Percentiles rank a stretch among this genome's conserved stretches.
Evolutionary conservation across 1,140 invertebrate genomes (phyloP).

Genomic region (Calliopsis andreniformis): DNA sequence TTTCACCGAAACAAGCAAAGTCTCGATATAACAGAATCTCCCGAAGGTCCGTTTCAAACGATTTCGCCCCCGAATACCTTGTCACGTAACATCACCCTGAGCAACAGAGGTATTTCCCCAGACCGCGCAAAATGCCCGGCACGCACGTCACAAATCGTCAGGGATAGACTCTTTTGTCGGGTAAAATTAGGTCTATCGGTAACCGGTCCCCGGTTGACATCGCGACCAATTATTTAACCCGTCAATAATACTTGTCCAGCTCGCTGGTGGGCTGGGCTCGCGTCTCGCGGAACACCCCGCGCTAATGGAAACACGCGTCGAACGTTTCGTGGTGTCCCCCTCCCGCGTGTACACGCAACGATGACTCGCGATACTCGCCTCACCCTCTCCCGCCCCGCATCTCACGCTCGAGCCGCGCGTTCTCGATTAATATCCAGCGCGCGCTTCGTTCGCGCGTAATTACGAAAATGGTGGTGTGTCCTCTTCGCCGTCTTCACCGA

Average conservation of each 20-base stretch:
- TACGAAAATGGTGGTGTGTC: constrained; percentile 47
- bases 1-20: no score
- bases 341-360: background rate
- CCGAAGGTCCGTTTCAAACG: no score
- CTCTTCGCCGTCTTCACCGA: constrained; percentile 40
- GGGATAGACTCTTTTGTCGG: background rate
- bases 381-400: background rate
- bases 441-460: constrained; percentile 40
- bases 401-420: background rate
- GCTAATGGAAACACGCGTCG: background rate
- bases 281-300: background rate
- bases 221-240: background rate
- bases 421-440: constrained; percentile 49
- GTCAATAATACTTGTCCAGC: constrained; percentile 1
- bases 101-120: no score
- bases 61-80: no score
- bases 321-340: background rate
- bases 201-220: background rate
- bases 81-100: no score
- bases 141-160: background rate
- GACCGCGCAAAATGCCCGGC: no score
- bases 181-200: background rate
- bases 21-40: no score
- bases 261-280: no score
- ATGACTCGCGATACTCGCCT: background rate